Evolutionary conservation across 1,140 invertebrate species (phyloP).

Genomic region (Calycopis cecrops): DNA sequence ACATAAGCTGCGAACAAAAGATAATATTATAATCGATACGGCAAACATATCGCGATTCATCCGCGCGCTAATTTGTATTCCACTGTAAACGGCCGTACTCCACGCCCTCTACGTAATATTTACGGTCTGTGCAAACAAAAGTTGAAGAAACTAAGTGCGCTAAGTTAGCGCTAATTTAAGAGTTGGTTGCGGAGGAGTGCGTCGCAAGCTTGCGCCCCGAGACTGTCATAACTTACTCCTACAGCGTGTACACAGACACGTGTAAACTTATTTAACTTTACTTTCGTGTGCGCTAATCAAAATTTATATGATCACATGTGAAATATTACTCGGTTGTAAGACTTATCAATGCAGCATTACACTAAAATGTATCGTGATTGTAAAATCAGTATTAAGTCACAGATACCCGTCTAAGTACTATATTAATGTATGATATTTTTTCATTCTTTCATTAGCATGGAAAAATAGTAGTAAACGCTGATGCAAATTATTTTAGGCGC

Average conservation of each 20-base stretch:
- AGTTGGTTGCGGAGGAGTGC: slow-evolving; percentile 40
- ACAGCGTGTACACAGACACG: slow-evolving; percentile 30
- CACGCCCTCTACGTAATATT: slow-evolving; percentile 55
- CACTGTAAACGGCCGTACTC: slow-evolving; percentile 43
- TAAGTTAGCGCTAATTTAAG: slow-evolving; percentile 69
- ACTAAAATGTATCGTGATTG: too few relatives aligned
- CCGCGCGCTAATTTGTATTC: neutral
- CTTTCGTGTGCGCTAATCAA: slow-evolving; percentile 7
- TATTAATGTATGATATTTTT: too few relatives aligned
- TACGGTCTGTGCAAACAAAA: slow-evolving; percentile 65
- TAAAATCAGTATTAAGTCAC: too few relatives aligned
- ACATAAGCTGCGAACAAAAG: neutral
- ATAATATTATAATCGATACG: neutral
- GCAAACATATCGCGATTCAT: neutral
- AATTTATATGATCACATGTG: neutral
- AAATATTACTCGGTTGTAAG: neutral
- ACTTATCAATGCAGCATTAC: too few relatives aligned
- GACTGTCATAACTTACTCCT: slow-evolving; percentile 55
- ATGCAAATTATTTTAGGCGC: too few relatives aligned
- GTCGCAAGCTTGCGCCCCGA: slow-evolving; percentile 30
- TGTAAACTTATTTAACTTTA: slow-evolving; percentile 13
- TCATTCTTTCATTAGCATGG: too few relatives aligned
- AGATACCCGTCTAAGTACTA: too few relatives aligned
- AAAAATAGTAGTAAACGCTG: too few relatives aligned
- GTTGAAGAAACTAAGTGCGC: slow-evolving; percentile 61